phyloP scores from a whole-genome alignment of 2,888 invertebrate species.

The Phyto melanocephala region DNA sequence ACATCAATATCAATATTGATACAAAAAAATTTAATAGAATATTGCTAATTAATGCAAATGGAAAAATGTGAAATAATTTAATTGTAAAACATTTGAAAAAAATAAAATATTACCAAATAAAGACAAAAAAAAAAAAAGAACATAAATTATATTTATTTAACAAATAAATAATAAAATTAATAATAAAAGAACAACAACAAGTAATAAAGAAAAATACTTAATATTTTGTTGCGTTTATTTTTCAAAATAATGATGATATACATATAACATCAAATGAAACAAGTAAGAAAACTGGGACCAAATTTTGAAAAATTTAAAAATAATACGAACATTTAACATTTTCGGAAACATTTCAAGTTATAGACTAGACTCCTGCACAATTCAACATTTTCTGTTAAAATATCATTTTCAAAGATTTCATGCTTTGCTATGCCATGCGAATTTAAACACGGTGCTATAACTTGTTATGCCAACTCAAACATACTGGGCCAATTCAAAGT shows the following conservation, averaged over 20 bases:
- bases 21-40: slow-evolving; percentile 28
- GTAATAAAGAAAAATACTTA: slow-evolving; percentile 21
- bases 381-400: no score
- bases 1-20: slow-evolving; percentile 44
- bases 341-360: no score
- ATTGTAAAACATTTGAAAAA: slow-evolving; percentile 64
- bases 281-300: neutral
- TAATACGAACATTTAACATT: no score
- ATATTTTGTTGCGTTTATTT: neutral
- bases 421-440: no score
- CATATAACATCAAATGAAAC: no score
- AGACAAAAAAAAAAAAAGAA: slow-evolving; percentile 37
- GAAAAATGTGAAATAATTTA: slow-evolving; percentile 64
- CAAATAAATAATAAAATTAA: slow-evolving; percentile 62
- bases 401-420: no score
- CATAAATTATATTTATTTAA: slow-evolving; percentile 65
- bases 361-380: no score
- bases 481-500: no score
- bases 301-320: no score
- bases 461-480: no score
- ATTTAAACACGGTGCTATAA: no score
- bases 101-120: slow-evolving; percentile 59
- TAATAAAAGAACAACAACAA: slow-evolving; percentile 52
- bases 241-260: neutral
- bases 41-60: slow-evolving; percentile 55